Evolutionary conservation across 2,888 invertebrate species (phyloP).

Genomic region (Hesperia comma): DNA sequence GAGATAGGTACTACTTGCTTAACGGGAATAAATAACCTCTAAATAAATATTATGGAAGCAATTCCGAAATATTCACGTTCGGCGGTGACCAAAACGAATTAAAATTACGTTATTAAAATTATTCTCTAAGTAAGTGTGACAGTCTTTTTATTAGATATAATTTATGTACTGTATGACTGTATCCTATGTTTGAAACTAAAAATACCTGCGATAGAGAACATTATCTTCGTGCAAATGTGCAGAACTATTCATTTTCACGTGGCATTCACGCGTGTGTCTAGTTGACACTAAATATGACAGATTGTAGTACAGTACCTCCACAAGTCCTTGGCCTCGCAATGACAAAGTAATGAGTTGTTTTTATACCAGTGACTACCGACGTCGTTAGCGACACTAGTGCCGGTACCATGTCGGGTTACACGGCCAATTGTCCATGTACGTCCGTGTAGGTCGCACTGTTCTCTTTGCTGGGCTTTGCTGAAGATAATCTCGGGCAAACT

Average conservation of each 20-base stretch:
- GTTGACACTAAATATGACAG: constrained; percentile 17
- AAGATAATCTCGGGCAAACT: neutral
- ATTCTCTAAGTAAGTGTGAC: no score
- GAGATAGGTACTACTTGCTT: no score
- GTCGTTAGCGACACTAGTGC: constrained; percentile 23
- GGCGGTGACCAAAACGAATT: no score
- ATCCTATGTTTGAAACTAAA: no score
- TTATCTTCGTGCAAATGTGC: neutral
- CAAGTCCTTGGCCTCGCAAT: constrained; percentile 32
- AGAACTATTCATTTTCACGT: neutral
- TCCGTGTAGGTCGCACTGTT: neutral
- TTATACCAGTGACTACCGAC: constrained; percentile 25
- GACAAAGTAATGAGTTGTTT: constrained; percentile 33
- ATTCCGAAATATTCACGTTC: no score
- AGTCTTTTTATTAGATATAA: no score
- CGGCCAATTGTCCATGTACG: neutral
- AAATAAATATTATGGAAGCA: no score
- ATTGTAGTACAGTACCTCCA: constrained; percentile 3
- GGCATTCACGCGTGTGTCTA: neutral
- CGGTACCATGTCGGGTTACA: constrained; percentile 1
- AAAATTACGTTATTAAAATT: no score
- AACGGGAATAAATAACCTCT: no score
- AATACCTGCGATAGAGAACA: neutral
- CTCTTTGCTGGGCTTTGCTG: neutral
- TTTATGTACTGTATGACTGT: no score